Evolutionary conservation across 2,797 vertebrate genomes (phyloP), one percentile per base, ranked within the genome.

Genomic region (Neostethus bicornis): DNA sequence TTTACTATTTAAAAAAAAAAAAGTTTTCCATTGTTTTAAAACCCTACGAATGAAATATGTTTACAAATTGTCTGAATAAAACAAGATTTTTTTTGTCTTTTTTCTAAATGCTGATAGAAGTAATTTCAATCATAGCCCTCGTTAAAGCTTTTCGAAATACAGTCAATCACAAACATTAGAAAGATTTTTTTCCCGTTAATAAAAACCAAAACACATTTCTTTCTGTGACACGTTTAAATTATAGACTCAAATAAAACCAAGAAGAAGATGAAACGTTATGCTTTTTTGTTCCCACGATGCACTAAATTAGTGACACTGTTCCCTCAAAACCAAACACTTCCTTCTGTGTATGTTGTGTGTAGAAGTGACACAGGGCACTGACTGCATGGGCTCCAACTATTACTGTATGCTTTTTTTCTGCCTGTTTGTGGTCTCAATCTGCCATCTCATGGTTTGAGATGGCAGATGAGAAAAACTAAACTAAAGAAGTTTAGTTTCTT

Each of bases 381-480:
- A 46, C 10, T 6, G 59, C 54, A 63, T 67, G 63, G 65, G n/a
- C n/a, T n/a, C n/a, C n/a, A n/a, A n/a, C n/a, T n/a, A n/a, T n/a
- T n/a, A n/a, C n/a, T n/a, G n/a, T 0, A 5, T 32, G 2, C 45
- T 34, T 59, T 66, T 52, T 31, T 44, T 64, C 24, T 16, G 20
- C 42, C 56, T 83, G 67, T 73, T 0, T 39, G 60, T 41, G 62
- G 68, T 51, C 1, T 9, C 3, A 31, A 44, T 13, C 46, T 20
- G 51, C 61, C 66, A 58, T 70, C 48, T 69, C 1, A 47, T 7
- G 51, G 72, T 81, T 37, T 47, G 52, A 80, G n/a, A n/a, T n/a
- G n/a, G n/a, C n/a, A n/a, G n/a, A n/a, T n/a, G n/a, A n/a, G n/a
- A n/a, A n/a, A n/a, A n/a, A n/a, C n/a, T n/a, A n/a, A n/a, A n/a